phyloP scores from a whole-genome alignment of 1,140 invertebrate species.

The Pseudobourletiella spinata region DNA sequence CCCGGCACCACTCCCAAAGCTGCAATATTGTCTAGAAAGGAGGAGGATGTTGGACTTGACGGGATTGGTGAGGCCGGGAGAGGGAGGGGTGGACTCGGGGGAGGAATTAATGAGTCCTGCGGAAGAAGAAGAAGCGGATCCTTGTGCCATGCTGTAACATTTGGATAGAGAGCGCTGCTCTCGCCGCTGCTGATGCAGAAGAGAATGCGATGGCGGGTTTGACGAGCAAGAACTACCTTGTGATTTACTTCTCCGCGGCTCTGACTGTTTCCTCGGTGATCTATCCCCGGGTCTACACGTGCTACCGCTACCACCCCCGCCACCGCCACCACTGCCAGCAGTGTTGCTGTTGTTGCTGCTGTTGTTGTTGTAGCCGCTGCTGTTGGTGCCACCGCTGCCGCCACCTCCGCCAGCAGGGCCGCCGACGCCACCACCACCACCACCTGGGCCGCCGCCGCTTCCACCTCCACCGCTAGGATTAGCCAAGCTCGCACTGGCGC shows the following conservation, averaged over 20 bases:
- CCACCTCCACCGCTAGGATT: conserved; percentile 20
- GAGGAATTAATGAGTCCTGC: conserved; percentile 24
- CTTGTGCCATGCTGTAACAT: conserved; percentile 69
- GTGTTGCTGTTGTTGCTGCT: conserved; percentile 12
- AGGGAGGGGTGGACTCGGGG: conserved; percentile 31
- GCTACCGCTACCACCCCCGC: conserved; percentile 34
- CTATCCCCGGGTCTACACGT: background rate
- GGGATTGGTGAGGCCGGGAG: conserved; percentile 19
- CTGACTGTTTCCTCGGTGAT: background rate
- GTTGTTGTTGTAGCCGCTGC: conserved; percentile 38
- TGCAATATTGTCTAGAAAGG: conserved; percentile 64
- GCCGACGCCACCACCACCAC: conserved; percentile 23
- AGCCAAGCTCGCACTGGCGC: background rate
- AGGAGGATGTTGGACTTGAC: conserved; percentile 36
- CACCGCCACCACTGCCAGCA: conserved; percentile 39
- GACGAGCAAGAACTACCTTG: conserved; percentile 59
- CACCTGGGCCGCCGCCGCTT: conserved; percentile 38
- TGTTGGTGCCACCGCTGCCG: conserved; percentile 38
- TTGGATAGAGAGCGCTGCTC: conserved; percentile 59
- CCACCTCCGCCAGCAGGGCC: conserved; percentile 38
- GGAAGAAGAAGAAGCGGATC: conserved; percentile 46
- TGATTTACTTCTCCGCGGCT: conserved; percentile 55
- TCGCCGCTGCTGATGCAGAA: conserved; percentile 7
- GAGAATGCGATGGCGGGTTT: background rate
- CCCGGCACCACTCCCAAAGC: conserved; percentile 2